phyloP scores from a whole-genome alignment of 2,113 vertebrate genomes.

The Vireo altiloquus region DNA sequence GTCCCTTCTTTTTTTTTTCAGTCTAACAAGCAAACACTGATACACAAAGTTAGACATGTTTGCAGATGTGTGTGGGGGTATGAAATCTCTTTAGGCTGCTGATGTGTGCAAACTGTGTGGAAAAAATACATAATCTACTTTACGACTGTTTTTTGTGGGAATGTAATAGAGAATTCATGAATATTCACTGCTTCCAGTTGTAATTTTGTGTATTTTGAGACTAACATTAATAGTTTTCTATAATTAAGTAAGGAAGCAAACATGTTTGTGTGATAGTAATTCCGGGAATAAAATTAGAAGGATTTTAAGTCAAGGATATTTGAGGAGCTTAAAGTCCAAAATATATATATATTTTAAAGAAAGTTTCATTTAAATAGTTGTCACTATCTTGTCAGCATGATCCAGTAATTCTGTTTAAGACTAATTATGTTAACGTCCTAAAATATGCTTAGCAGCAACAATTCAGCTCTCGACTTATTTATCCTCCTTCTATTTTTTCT shows the following conservation, averaged over 20 bases:
- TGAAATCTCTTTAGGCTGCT: neutral
- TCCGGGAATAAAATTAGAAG: neutral
- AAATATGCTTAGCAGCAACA: slow-evolving; percentile 1
- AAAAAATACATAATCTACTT: neutral
- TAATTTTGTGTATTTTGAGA: neutral
- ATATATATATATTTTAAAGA: neutral
- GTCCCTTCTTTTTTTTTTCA: neutral
- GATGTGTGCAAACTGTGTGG: neutral
- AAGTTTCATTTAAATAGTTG: neutral
- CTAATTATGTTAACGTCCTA: neutral
- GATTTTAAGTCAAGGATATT: neutral
- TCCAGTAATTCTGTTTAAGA: neutral
- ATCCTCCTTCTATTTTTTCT: neutral
- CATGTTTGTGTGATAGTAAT: neutral
- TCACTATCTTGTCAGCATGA: neutral
- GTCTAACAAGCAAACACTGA: neutral
- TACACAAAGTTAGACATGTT: neutral
- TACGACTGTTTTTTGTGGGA: neutral
- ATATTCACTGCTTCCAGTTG: neutral
- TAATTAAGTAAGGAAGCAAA: neutral
- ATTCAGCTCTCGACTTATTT: neutral
- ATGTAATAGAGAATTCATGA: neutral
- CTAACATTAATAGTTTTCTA: neutral
- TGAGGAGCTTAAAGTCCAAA: neutral
- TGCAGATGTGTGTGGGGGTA: neutral